phyloP scores from a whole-genome alignment of 1,140 invertebrate species.

The Phenacoccus solenopsis region DNA sequence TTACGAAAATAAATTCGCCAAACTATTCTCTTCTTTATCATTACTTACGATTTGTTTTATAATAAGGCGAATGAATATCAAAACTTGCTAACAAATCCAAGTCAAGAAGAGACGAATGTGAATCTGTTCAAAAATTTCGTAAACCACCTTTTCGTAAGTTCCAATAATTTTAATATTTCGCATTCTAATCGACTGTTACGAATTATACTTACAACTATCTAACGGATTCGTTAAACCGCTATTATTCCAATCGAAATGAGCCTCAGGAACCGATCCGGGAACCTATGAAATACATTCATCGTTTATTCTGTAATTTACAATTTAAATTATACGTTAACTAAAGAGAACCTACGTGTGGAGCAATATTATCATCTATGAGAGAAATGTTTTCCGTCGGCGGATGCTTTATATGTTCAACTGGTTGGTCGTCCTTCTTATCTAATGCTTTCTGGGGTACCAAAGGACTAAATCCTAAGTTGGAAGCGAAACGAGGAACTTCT shows the following conservation, averaged over 20 bases:
- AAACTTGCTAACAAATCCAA: slow-evolving; percentile 14
- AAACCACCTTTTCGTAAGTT: background rate
- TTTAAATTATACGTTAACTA: too few relatives aligned
- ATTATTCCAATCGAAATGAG: slow-evolving; percentile 51
- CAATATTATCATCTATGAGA: too few relatives aligned
- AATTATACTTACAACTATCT: slow-evolving; percentile 43
- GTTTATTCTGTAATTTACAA: too few relatives aligned
- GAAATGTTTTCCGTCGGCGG: too few relatives aligned
- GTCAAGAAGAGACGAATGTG: slow-evolving; percentile 10
- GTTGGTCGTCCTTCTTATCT: slow-evolving; percentile 14
- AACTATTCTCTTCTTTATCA: background rate
- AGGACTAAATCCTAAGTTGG: slow-evolving; percentile 57
- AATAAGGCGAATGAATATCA: slow-evolving; percentile 13
- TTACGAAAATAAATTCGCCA: background rate
- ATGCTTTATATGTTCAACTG: too few relatives aligned
- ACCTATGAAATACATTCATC: background rate
- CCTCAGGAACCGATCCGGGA: slow-evolving; percentile 38
- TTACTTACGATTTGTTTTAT: slow-evolving; percentile 9
- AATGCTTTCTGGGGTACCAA: slow-evolving; percentile 56
- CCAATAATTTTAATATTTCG: background rate
- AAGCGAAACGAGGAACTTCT: slow-evolving; percentile 62
- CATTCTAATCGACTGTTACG: background rate
- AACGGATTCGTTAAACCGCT: slow-evolving; percentile 49
- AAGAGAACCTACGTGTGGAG: too few relatives aligned
- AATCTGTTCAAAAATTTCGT: slow-evolving; percentile 2